A percentile compares a stretch with the other conserved stretches of the same genome.
Conservation (phyloP, 2,113 vertebrate genomes). For the Sturnus vulgaris region DNA sequence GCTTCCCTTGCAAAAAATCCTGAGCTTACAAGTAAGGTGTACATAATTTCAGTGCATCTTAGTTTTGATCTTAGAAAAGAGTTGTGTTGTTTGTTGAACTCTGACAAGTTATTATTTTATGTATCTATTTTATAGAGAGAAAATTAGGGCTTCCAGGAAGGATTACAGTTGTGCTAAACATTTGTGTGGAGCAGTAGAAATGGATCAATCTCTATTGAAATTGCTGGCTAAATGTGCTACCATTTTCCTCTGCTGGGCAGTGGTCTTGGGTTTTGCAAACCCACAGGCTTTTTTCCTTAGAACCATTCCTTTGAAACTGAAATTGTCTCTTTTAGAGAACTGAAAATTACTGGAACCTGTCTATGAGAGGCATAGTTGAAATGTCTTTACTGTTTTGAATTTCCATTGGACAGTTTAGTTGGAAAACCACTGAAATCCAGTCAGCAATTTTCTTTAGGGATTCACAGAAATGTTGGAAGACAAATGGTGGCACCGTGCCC, state of each 20-base stretch:
- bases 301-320: not conserved
- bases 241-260: not conserved
- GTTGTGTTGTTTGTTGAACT: not conserved
- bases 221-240: not conserved
- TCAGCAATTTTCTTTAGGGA: not conserved
- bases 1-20: not conserved
- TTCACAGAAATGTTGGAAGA: not conserved
- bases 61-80: not conserved
- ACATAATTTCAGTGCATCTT: not conserved
- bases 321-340: not conserved
- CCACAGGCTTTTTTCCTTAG: not conserved
- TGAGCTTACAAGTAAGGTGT: not conserved
- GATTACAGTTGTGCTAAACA: not conserved
- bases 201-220: not conserved
- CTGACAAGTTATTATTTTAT: not conserved
- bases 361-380: not conserved
- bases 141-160: not conserved
- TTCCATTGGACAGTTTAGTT: not conserved
- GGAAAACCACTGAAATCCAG: not conserved
- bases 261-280: not conserved
- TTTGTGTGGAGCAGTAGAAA: not conserved
- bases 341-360: not conserved
- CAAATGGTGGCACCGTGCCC: not conserved
- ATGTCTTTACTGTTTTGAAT: not conserved
- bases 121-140: not conserved